Base-by-base conservation (phyloP, 2,113 vertebrate genomes). In the Cinclus mexicanus region DNA sequence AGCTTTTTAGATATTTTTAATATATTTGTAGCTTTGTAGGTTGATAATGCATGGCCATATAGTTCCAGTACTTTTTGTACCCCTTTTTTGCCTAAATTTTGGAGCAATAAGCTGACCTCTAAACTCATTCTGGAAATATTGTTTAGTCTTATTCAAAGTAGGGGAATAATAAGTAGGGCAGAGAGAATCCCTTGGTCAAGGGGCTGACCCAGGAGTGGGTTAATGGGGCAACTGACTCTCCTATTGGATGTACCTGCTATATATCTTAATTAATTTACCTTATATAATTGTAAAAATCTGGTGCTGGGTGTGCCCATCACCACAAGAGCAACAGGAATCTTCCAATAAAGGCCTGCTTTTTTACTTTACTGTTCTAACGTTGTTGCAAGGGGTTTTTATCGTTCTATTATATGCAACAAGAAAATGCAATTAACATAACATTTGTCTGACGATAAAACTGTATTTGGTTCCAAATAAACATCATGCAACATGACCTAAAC, bases 331-430 rank as follows among this genome's bases (percentile, higher is more conserved):
- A 41, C 7, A 8, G 14, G 9, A 59, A 52, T 2, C 7, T 44
- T 68, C 16, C 21, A 42, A 11, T 5, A 35, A 57, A 35, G 7
- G 6, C 42, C 71, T 35, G 31, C 5, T 42, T 86, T 74, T 67
- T 42, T 31, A 17, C 37, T 67, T 42, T 42, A 4, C 11, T 59
- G 8, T 67, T 31, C 35, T 42, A 67, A 21, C 9, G 31, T 9
- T 59, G 2, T 35, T 59, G 52, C 13, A 59, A 50, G 11, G 12
- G 7, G 3, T 20, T 31, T 59, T 42, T 21, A 20, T 67, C 35
- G 28, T 82, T 60, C 1, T 4, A n/a, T 28, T 50, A 44, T 8
- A 31, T 0, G 0, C 11, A 29, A 67, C 4, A 52, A 49, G 13
- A 50, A 81, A 82, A 39, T 8, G 13, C 15, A 7, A 2, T 64